Evolutionary conservation across 37 sponge, comb jelly and placozoan species (phyloP), one percentile per base, ranked within the genome.

Genomic region (Crambe crambe): DNA sequence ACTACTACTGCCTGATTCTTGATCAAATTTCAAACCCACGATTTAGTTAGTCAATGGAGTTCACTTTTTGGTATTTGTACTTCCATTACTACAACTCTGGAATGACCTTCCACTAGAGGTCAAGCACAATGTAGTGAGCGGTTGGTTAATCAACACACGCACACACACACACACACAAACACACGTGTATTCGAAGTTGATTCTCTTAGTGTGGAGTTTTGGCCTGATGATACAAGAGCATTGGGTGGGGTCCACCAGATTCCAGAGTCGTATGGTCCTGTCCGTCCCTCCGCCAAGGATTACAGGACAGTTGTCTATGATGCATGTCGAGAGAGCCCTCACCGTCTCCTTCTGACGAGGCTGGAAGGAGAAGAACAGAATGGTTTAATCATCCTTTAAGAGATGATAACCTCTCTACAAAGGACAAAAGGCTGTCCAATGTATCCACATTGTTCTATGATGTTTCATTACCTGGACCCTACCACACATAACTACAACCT

Each of bases 201-300:
- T 42, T 42, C 57, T 72, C 65, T 76, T 75, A 20, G 71, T 36
- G 59, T 17, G 59, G 37, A 43, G 59, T 10, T 6, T 30, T 68
- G 89, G 89, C 39, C 35, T 68, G 22, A 89, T 51, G 2, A 92
- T 64, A 38, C 87, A 83, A 60, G 54, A 37, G 76, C 86, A 92
- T 44, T 42, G 81, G 54, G 68, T 56, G 5, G 92, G 85, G 34
- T 83, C 60, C 3, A 26, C 23, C 37, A 93, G 77, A 75, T 94
- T 86, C 95, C 95, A 94, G 63, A 91, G 39, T 40, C 95, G 69
- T 23, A 94, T 56, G 27, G 59, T 58, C 30, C 89, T 60, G 71
- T 94, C 95, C 38, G 92, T 91, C 26, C 95, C 92, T 35, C 86
- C 95, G 5, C 87, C 75, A 43, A 94, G 59, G 27, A 94, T 65